These are phyloP conservation scores for Lagorchestes hirsutus DNA, from an alignment of 2,797 vertebrate genomes.

Conservation along the genomic window DNA sequence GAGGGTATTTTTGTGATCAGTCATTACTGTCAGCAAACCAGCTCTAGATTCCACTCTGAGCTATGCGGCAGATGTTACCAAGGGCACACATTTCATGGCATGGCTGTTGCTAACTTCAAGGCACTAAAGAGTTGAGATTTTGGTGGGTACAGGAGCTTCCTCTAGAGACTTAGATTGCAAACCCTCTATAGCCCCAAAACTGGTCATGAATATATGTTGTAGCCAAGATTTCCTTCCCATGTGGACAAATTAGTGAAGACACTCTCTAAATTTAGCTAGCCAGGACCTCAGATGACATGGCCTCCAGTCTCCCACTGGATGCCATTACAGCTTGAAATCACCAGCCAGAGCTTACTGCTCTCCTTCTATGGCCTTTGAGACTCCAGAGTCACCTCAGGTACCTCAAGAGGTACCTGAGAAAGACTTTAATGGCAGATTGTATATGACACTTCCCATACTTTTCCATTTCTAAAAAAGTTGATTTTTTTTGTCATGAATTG, in stretches of 20 bases:
- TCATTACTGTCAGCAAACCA: background rate
- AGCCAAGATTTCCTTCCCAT: background rate
- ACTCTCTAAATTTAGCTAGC: background rate
- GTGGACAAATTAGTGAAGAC: background rate
- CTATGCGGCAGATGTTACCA: constrained; percentile 2
- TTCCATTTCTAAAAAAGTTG: constrained; percentile 3
- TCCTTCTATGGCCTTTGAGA: background rate
- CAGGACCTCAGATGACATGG: background rate
- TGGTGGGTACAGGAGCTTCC: background rate
- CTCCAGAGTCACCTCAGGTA: background rate
- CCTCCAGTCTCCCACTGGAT: background rate
- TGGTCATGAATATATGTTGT: background rate
- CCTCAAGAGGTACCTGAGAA: background rate
- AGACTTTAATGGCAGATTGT: background rate
- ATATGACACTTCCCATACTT: background rate
- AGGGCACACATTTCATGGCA: background rate
- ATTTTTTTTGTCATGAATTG: background rate
- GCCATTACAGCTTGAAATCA: background rate
- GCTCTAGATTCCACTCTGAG: background rate
- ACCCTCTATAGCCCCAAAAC: background rate
- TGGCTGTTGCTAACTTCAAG: background rate
- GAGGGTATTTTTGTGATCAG: background rate
- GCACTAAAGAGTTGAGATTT: background rate
- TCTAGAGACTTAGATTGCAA: background rate
- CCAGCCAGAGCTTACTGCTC: background rate